Base-by-base conservation (phyloP, 2,888 invertebrate species). In the Erebia epiphron region DNA sequence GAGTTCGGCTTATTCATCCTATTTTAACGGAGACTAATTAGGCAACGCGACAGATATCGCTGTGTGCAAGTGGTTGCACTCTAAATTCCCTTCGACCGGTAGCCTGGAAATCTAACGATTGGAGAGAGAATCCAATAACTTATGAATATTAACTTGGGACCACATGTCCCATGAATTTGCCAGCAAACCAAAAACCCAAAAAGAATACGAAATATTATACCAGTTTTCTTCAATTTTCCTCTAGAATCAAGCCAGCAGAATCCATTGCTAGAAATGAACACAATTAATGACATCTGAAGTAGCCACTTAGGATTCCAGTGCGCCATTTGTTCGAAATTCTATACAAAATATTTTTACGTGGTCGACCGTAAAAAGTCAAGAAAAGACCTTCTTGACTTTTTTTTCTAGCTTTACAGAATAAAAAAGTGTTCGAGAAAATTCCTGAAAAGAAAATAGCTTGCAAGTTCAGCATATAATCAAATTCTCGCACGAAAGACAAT, bases 401-500 rank as follows among this genome's bases (percentile, higher is more conserved):
- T n/a, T n/a, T n/a, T 60, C 41, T 41, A 16, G 43, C 41, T 60
- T 43, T 60, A 10, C 11, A 46, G 26, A 18, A 46, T 21, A 14
- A 62, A 62, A 58, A 43, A 61, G 63, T 14, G 52, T 11, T 3
- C n/a, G 26, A 64, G 64, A 64, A 64, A 35, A 64, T 63, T 50
- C 50, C 50, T 26, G 35, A 35, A 52, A 57, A 57, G 56, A 66
- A 66, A 68, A 69, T 56, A 18, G 68, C 26, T 52, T 41, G 57
- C 57, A 63, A 60, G 46, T 46, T 57, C 57, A 66, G 67, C 60
- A 65, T 70, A 70, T 66, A 66, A 66, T 66, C 61, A 65, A 61
- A 70, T 70, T 66, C 61, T 66, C 58, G 52, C 50, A 52, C 57
- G 64, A 69, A 50, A 69, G 63, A 69, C 57, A 70, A 61, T 52